Evolutionary conservation across 2,113 vertebrate genomes (phyloP), one percentile per base, ranked within the genome.

Genomic region (Perca fluviatilis): DNA sequence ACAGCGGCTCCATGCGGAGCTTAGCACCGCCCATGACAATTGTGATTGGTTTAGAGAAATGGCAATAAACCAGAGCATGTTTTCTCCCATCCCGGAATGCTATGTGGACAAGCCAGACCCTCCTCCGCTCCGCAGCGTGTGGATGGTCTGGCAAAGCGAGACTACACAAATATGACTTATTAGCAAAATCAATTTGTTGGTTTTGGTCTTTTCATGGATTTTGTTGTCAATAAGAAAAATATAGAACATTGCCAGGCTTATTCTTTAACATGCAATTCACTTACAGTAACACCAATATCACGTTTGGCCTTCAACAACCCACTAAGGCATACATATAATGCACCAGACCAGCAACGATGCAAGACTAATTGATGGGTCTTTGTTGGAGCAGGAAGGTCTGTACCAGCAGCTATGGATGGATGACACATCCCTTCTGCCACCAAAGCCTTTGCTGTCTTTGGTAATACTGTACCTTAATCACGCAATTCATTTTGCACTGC

Each of bases 401-500:
- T 33, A 47, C 16, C 36, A 23, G 47, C 47, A 19, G 43, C 33
- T 46, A 15, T 46, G 8, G 36, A 57, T 46, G 4, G 30, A 33
- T 33, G 30, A 23, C 74, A 43, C 50, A 21, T 56, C 56, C 5
- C 62, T 51, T 56, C 23, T 60, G 12, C 16, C 74, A 43, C 50
- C 16, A 68, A 19, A 64, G n/a, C 13, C 14, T 19, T 21, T 60
- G 3, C 14, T 53, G 0, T 60, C 5, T 74, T 71, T 66, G n/a
- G n/a, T 80, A 6, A 80, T 70, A 13, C 18, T 27, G 36, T 16
- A 47, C 43, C 14, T 57, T 27, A 67, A 71, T 74, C 43, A 33
- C 30, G 30, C 40, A 15, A 27, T 36, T 19, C n/a, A 46, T 66
- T 57, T 53, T 16, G 40, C 40, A 43, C 40, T 43, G 40, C 40